Evolutionary conservation across 2,797 vertebrate species (phyloP).

Genomic region (Odontamblyopus lacepedii): DNA sequence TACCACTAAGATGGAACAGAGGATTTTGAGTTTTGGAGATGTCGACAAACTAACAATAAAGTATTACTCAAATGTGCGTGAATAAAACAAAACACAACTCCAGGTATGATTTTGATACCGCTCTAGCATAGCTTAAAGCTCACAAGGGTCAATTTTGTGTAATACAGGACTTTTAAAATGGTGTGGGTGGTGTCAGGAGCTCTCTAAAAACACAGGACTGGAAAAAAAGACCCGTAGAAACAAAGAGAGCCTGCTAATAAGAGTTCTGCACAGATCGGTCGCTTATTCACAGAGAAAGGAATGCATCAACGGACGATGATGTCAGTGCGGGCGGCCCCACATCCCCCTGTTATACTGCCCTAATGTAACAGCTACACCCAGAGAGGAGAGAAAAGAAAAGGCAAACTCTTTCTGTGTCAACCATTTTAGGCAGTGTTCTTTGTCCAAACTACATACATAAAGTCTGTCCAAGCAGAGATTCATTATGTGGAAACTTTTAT

Average conservation of each 20-base stretch:
- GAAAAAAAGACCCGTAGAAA: conserved; percentile 44
- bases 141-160: no score
- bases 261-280: conserved; percentile 20
- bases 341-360: conserved; percentile 39
- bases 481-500: not conserved
- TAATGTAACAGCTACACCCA: conserved; percentile 37
- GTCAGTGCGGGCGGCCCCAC: conserved; percentile 60
- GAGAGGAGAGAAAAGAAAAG: not conserved
- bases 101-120: no score
- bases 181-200: conserved; percentile 30
- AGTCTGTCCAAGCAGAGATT: not conserved
- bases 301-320: conserved; percentile 66
- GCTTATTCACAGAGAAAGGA: conserved; percentile 67
- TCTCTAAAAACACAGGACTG: conserved; percentile 8
- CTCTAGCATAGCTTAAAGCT: no score
- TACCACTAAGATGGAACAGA: no score
- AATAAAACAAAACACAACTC: no score
- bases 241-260: conserved; percentile 35
- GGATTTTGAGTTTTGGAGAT: no score
- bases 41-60: no score
- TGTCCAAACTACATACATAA: not conserved
- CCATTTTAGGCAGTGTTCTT: not conserved
- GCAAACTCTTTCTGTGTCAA: not conserved
- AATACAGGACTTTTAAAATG: not conserved
- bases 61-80: no score